phyloP scores from a whole-genome alignment of 2,888 invertebrate genomes.

The Thecophora atra region DNA sequence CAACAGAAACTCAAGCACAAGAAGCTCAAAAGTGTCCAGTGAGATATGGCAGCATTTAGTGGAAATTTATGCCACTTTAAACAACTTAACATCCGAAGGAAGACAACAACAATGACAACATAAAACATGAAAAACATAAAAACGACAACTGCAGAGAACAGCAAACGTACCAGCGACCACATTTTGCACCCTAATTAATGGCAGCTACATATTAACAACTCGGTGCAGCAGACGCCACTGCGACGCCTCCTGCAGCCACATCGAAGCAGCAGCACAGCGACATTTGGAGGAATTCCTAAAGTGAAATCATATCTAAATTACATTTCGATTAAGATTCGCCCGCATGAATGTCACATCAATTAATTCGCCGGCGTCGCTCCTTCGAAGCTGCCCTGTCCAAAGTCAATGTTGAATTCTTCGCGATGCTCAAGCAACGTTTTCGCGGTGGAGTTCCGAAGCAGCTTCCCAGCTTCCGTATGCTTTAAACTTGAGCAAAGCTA shows the following conservation, averaged over 20 bases:
- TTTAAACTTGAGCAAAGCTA: slow-evolving; percentile 2
- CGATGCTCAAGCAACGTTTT: background rate
- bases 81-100: background rate
- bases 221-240: slow-evolving; percentile 14
- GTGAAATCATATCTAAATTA: slow-evolving; percentile 42
- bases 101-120: background rate
- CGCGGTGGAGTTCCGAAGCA: background rate
- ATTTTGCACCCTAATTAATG: slow-evolving; percentile 36
- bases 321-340: slow-evolving; percentile 39
- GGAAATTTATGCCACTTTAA: slow-evolving; percentile 12
- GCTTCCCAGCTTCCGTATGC: background rate
- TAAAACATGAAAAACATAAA: background rate
- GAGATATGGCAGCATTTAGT: background rate
- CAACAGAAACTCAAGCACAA: background rate
- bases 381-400: background rate
- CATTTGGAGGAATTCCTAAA: slow-evolving; percentile 31
- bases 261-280: background rate
- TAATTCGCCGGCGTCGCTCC: slow-evolving; percentile 28
- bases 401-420: background rate
- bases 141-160: background rate
- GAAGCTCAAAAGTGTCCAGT: background rate
- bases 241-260: background rate
- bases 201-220: slow-evolving; percentile 9
- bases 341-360: slow-evolving; percentile 41
- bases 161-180: background rate